A percentile compares a stretch with the other conserved stretches of the same genome.
Conservation (phyloP, 92 coral and sea anemone species). For the Palythoa grandiflora region DNA sequence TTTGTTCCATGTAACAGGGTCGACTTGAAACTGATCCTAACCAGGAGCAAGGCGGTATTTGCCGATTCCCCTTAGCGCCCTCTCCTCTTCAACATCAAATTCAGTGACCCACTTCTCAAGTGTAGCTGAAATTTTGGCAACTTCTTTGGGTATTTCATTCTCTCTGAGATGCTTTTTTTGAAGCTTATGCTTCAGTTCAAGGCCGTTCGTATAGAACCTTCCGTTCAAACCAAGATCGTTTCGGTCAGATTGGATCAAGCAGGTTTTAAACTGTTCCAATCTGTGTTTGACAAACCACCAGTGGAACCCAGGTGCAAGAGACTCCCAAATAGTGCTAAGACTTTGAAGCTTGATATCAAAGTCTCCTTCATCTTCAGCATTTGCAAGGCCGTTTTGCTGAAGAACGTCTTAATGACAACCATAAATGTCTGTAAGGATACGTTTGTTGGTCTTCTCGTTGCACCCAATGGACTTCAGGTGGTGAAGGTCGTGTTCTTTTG, state of each 20-base stretch:
- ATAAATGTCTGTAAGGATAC: slow-evolving; percentile 57
- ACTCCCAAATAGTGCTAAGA: slow-evolving; percentile 51
- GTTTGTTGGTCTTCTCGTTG: slow-evolving; percentile 38
- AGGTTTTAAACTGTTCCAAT: slow-evolving; percentile 29
- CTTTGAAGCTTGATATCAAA: slow-evolving; percentile 61
- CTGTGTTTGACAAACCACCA: slow-evolving; percentile 36
- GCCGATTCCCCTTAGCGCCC: slow-evolving; percentile 48
- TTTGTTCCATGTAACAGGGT: slow-evolving; percentile 61
- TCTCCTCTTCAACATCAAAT: slow-evolving; percentile 26
- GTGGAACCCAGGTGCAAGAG: slow-evolving; percentile 58
- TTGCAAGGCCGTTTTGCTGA: slow-evolving; percentile 58
- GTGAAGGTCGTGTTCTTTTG: slow-evolving; percentile 50
- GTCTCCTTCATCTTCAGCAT: slow-evolving; percentile 64
- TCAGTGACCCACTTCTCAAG: slow-evolving; percentile 15
- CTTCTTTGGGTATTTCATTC: slow-evolving; percentile 31
- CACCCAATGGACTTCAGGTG: slow-evolving; percentile 57
- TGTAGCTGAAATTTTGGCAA: neutral
- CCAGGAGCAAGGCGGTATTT: slow-evolving; percentile 70
- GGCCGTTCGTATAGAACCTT: slow-evolving; percentile 27
- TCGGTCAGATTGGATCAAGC: slow-evolving; percentile 44
- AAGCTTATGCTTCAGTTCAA: slow-evolving; percentile 28
- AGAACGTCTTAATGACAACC: slow-evolving; percentile 58
- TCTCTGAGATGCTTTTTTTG: slow-evolving; percentile 24
- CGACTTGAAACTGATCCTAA: slow-evolving; percentile 58
- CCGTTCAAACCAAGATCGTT: slow-evolving; percentile 31